Evolutionary conservation across 2,888 invertebrate species (phyloP), one percentile per base, ranked within the genome.

Genomic region (Calameuta idolon): DNA sequence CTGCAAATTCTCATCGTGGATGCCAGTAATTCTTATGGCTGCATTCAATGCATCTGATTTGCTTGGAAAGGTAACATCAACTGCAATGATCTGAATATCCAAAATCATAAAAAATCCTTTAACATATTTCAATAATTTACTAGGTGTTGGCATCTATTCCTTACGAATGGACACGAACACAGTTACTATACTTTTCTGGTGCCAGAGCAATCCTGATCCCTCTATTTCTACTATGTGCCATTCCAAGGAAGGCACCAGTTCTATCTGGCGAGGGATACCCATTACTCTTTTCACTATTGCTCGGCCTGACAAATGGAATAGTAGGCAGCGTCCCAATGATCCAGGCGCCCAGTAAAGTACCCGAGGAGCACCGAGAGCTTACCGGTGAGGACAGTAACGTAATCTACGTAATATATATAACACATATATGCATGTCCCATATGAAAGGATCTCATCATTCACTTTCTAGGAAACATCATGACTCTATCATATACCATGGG

Each of bases 261-360:
- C 95, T 97, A 31, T 87, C 92, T 0, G 92, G 92, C 2, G 96
- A 96, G 89, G 93, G 94, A 34, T 95, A 95, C 83, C 94, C 96
- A 0, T 93, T 96, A 81, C 86, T 95, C 30, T 94, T 96, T 79
- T 95, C 95, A 12, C 89, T 95, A 86, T 86, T 95, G 1, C 92
- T 98, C 80, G 98, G 98, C 1, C 93, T 97, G 33, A 95, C 96
- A 74, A 98, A 98, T 87, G 98, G 98, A 0, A 93, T 98, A 73
- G 95, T 98, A 77, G 98, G 98, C 5, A 97, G 97, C 80, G 95
- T 98, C 40, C 98, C 98, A 3, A 98, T 98, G 97, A 97, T 98
- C 87, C 94, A 97, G 88, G 98, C 98, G 1, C 97, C 98, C 1
- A 95, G 95, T 74, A 95, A 96, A 88, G 97, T 98, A 9, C 95